Conservation (phyloP, 2,888 invertebrate species). For the Drosophila anceps region DNA sequence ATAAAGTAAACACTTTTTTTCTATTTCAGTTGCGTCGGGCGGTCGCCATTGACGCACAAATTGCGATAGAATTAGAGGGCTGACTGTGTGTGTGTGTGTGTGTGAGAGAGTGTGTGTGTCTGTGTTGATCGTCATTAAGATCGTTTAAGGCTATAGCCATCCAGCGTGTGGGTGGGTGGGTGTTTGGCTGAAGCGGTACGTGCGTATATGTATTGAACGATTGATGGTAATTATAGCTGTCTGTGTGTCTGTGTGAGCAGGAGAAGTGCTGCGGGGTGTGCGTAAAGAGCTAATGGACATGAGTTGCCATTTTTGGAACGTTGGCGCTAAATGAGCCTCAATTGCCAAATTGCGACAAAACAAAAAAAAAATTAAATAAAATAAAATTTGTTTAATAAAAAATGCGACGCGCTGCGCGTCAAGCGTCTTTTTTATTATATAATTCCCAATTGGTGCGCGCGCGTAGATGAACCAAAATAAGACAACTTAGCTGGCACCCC, state of each 20-base stretch:
- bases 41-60: conserved; percentile 56
- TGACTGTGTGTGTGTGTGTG: not conserved
- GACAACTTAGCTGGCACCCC: not conserved
- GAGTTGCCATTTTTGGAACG: conserved; percentile 64
- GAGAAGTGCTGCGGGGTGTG: not conserved
- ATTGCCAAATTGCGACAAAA: conserved; percentile 67
- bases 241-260: not conserved
- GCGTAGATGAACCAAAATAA: conserved; percentile 8
- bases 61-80: conserved; percentile 34
- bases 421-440: conserved; percentile 56
- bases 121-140: conserved; percentile 37
- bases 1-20: conserved; percentile 73
- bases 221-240: conserved; percentile 61
- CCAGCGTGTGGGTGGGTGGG: conserved; percentile 32
- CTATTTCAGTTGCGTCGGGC: conserved; percentile 42
- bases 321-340: conserved; percentile 67
- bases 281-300: conserved; percentile 27
- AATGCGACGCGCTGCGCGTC: conserved; percentile 25
- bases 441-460: conserved; percentile 43
- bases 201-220: conserved; percentile 74
- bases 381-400: conserved; percentile 55
- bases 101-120: not conserved
- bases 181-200: conserved; percentile 7
- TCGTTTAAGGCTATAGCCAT: conserved; percentile 18
- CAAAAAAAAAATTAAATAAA: conserved; percentile 18